A percentile compares a stretch with the other conserved stretches of the same genome.
Conservation (phyloP, 2,113 vertebrate genomes). For the Lophotis ruficrista region DNA sequence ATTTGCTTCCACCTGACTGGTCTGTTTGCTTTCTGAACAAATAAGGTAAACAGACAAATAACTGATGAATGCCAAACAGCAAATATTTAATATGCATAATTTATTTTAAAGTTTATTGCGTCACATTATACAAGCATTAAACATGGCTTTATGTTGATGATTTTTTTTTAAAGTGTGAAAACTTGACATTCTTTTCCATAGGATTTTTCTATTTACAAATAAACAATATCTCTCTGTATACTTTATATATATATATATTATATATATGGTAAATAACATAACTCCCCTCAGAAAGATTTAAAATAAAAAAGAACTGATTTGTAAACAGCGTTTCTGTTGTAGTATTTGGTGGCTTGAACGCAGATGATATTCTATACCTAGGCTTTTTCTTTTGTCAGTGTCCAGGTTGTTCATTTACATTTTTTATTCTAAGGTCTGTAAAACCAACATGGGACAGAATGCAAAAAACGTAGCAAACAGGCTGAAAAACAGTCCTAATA, state of each 20-base stretch:
- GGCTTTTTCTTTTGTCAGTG: conserved; percentile 63
- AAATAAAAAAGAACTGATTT: conserved; percentile 73
- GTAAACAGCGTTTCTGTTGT: conserved; percentile 78
- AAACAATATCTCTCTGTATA: conserved; percentile 76
- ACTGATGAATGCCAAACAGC: conserved; percentile 35
- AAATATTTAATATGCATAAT: conserved; percentile 76
- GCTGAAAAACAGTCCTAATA: conserved; percentile 77
- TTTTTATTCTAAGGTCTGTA: conserved; percentile 72
- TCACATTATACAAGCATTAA: conserved; percentile 83
- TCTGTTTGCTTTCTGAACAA: not conserved
- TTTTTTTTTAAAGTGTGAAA: conserved; percentile 74
- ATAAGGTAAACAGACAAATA: conserved; percentile 43
- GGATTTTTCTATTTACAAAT: conserved; percentile 82
- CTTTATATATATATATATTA: conserved; percentile 74
- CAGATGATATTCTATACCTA: conserved; percentile 51
- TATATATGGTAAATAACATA: conserved; percentile 73
- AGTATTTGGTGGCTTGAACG: conserved; percentile 55
- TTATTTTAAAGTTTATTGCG: conserved; percentile 83
- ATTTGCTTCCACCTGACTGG: not conserved
- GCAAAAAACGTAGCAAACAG: conserved; percentile 80
- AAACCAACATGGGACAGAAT: conserved; percentile 74
- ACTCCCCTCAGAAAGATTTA: conserved; percentile 74
- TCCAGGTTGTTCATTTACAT: conserved; percentile 54
- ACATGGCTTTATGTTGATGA: conserved; percentile 81
- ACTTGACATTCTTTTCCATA: conserved; percentile 75